Conservation (phyloP, 2,797 vertebrate species). For the Pipistrellus pygmaeus region DNA sequence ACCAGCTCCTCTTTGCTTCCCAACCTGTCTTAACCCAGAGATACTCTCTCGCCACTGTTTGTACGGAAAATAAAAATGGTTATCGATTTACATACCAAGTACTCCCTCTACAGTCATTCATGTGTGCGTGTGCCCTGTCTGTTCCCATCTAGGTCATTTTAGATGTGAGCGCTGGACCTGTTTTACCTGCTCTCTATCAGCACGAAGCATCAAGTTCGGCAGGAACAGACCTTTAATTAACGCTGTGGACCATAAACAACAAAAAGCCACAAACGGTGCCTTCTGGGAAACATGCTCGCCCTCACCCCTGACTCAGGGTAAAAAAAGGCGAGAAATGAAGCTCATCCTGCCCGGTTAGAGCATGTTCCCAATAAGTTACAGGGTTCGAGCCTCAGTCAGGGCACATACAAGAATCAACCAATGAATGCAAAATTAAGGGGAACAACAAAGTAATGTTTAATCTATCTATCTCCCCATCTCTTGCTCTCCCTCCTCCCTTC, state of each 20-base stretch:
- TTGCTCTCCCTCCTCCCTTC: neutral
- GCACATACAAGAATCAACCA: neutral
- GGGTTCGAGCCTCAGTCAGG: neutral
- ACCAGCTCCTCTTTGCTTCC: neutral
- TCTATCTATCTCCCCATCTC: neutral
- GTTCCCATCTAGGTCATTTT: neutral
- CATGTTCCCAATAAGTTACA: rapidly evolving
- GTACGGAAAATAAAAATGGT: neutral
- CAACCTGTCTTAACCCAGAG: neutral
- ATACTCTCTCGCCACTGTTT: neutral
- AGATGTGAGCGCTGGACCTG: neutral
- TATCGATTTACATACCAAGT: neutral
- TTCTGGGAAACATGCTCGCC: neutral
- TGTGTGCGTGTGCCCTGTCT: neutral
- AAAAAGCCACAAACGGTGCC: conserved; percentile 20
- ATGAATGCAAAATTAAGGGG: neutral
- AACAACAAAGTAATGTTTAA: neutral
- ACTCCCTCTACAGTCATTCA: neutral
- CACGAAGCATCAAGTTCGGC: neutral
- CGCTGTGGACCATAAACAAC: neutral
- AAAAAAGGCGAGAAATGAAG: neutral
- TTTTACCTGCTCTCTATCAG: conserved; percentile 34
- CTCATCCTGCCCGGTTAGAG: neutral
- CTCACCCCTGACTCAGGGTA: neutral
- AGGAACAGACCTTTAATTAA: neutral